Evolutionary conservation across 2,113 vertebrate genomes (phyloP).

Genomic region (Mobula hypostoma): DNA sequence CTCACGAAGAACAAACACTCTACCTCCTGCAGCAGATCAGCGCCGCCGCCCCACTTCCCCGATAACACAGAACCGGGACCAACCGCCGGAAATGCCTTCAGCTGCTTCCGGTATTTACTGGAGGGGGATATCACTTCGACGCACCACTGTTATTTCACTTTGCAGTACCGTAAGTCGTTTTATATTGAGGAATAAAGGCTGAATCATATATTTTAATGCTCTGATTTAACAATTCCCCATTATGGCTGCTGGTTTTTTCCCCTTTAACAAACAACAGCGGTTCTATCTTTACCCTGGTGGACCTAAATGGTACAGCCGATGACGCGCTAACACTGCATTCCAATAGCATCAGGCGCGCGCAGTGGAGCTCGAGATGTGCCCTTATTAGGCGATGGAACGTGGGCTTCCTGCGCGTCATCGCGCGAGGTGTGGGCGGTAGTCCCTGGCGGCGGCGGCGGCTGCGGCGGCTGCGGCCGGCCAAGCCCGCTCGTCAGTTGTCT

Average conservation of each 20-base stretch:
- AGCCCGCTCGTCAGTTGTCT: no score
- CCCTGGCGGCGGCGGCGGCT: no score
- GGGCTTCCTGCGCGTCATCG: neutral
- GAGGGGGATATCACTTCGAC: neutral
- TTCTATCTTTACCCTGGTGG: no score
- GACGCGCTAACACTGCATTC: neutral
- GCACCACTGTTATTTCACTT: neutral
- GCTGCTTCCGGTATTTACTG: neutral
- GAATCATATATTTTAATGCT: accelerated
- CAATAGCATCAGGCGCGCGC: neutral
- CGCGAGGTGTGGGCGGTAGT: neutral
- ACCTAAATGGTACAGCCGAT: neutral
- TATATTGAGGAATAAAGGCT: accelerated
- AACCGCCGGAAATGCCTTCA: neutral
- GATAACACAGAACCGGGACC: neutral
- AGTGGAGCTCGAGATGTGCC: neutral
- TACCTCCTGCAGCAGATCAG: accelerated
- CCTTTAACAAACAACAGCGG: neutral
- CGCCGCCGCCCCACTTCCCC: constrained; percentile 1
- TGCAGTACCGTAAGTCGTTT: no score
- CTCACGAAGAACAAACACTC: neutral
- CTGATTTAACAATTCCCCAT: neutral
- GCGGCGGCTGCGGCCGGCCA: no score
- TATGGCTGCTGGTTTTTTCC: neutral
- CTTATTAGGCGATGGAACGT: constrained; percentile 6